Evolutionary conservation across 2,113 vertebrate species (phyloP), one percentile per base, ranked within the genome.

Genomic region (Oostethus manadensis): DNA sequence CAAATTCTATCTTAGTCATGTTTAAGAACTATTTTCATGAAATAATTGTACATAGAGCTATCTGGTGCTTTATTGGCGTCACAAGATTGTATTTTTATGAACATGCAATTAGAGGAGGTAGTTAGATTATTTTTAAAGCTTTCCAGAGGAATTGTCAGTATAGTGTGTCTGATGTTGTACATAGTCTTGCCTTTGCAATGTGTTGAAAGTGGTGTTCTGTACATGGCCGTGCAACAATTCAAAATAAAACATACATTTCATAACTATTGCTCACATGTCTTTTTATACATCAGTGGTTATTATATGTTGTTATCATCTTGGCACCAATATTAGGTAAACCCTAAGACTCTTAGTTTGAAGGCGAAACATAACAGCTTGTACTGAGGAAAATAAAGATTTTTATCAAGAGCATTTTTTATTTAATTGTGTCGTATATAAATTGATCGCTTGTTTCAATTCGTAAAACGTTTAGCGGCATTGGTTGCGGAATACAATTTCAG

Each of bases 161-260:
- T 92, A 91, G 38, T 42, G 38, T 42, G 89, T 85, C 73, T 92
- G 90, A 92, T 80, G 82, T 76, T 95, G 93, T 97, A 96, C 93
- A 97, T 94, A 93, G 88, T 88, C 80, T 82, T 56, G 62, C 81
- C 89, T 92, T 92, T 92, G 90, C 89, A 87, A 88, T 87, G 87
- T 92, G 89, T 84, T 87, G 88, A 90, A 67, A 58, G 88, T 89
- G 81, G 77, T 88, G 89, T 74, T 89, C 86, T 93, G 86, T 89
- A 88, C 73, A 89, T 86, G n/a, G n/a, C 86, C 83, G 83, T 86
- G 88, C 78, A 80, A 84, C 70, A 84, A 71, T 76, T 75, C 79
- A 78, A 83, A 74, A 74, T 71, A 76, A 77, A 87, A 69, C 50
- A 21, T 71, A 64, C 48, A 73, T 84, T 83, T 82, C 64, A 51